Conservation (phyloP, 2,113 vertebrate genomes). For the Caracal caracal region DNA sequence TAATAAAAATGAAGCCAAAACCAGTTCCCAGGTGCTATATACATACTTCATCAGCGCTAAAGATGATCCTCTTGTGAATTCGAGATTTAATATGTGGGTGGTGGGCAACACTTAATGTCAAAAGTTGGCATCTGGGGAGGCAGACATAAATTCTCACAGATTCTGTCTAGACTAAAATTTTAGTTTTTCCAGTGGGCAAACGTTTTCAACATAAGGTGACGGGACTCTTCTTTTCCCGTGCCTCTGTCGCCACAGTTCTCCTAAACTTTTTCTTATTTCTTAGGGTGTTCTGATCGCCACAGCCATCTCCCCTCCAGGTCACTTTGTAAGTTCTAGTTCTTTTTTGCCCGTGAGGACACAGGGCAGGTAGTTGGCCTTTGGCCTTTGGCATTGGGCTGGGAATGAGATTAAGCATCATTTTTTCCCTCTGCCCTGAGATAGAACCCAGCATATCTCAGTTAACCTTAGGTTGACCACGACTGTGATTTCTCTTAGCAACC, state of each 20-base stretch:
- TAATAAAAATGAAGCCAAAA: neutral
- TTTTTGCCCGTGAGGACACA: neutral
- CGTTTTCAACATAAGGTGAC: neutral
- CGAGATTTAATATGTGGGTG: conserved; percentile 14
- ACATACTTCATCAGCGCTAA: neutral
- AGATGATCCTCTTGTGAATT: neutral
- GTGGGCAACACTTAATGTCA: neutral
- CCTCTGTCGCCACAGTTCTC: neutral
- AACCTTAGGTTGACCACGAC: neutral
- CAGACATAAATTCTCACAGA: neutral
- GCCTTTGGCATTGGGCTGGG: neutral
- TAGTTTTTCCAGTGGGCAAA: neutral
- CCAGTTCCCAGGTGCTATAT: neutral
- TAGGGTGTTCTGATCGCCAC: neutral
- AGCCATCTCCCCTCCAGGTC: neutral
- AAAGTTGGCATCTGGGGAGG: neutral
- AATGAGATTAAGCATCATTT: neutral
- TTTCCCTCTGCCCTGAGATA: neutral
- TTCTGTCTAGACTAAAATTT: neutral
- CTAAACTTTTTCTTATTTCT: neutral
- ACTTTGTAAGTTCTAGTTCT: neutral
- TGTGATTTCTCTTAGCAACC: neutral
- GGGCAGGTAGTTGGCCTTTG: neutral
- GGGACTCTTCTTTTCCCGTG: neutral
- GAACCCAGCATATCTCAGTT: neutral